Evolutionary conservation across 2,888 invertebrate species (phyloP).

Genomic region (Artemia sinica): DNA sequence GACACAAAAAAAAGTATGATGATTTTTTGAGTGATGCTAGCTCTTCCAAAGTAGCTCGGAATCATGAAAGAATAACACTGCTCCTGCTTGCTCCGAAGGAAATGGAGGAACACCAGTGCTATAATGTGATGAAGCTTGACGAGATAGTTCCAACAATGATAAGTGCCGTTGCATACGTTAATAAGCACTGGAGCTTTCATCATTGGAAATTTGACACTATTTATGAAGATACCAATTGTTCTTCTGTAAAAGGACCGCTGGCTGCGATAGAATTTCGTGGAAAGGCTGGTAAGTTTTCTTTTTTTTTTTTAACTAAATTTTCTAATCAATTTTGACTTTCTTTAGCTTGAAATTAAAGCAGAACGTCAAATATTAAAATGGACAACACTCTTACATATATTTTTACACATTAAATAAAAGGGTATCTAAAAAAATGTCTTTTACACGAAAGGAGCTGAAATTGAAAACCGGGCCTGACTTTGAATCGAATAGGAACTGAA

Average conservation of each 20-base stretch:
- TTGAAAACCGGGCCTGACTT: too few species aligned
- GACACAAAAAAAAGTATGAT: too few species aligned
- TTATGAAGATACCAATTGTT: slow-evolving; percentile 54
- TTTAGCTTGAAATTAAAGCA: background rate
- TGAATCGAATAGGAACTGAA: too few species aligned
- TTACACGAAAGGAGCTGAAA: too few species aligned
- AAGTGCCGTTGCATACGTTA: background rate
- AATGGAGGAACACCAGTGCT: background rate
- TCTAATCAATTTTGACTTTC: background rate
- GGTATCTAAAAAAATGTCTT: too few species aligned
- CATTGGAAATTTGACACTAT: slow-evolving; percentile 51
- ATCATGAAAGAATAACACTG: background rate
- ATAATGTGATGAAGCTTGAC: slow-evolving; percentile 1
- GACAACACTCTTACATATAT: too few species aligned
- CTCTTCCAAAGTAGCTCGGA: too few species aligned
- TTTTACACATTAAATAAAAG: too few species aligned
- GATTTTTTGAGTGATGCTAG: too few species aligned
- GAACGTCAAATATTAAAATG: too few species aligned
- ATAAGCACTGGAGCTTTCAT: slow-evolving; percentile 34
- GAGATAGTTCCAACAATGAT: background rate
- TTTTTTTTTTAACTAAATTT: background rate
- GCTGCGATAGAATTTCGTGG: slow-evolving; percentile 51
- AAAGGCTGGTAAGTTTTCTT: background rate
- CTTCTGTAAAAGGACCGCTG: slow-evolving; percentile 55
- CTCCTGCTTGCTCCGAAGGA: background rate